A percentile compares a stretch with the other conserved stretches of the same genome.
Evolutionary conservation across 2,797 vertebrate genomes (phyloP).

Genomic region (Gambusia yucatana): DNA sequence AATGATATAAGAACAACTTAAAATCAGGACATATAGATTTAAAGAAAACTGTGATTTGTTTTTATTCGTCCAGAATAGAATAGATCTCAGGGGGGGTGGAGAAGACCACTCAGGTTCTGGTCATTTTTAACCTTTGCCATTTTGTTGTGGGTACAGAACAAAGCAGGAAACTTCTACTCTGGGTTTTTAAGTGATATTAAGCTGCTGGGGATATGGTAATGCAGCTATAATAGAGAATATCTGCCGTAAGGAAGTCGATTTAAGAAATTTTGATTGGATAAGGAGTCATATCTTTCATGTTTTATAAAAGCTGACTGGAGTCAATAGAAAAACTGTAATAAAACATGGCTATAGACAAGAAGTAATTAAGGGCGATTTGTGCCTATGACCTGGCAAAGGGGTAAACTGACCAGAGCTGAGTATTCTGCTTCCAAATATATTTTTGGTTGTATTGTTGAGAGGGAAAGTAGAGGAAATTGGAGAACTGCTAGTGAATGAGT

Average conservation of each 20-base stretch:
- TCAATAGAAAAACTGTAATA: not conserved
- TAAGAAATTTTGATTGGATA: not conserved
- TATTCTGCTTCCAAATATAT: constrained; percentile 40
- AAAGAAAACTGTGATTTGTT: constrained; percentile 10
- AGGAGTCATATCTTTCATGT: not conserved
- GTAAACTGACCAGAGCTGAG: not conserved
- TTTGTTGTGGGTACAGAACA: not conserved
- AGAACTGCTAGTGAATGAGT: constrained; percentile 21
- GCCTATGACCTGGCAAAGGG: not conserved
- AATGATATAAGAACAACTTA: not conserved
- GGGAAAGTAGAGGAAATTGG: constrained; percentile 35
- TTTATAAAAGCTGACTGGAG: not conserved
- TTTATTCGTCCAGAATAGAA: constrained; percentile 14
- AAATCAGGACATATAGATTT: constrained; percentile 6
- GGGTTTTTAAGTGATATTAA: too few species aligned
- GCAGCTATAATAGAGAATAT: not conserved
- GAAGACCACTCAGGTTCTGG: constrained; percentile 1
- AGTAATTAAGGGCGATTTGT: not conserved
- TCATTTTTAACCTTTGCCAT: not conserved
- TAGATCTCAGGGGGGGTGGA: constrained; percentile 32
- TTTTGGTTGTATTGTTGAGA: constrained; percentile 79
- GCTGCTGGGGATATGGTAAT: not conserved
- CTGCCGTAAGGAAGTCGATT: not conserved
- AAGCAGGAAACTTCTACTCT: too few species aligned
- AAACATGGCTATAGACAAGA: not conserved